phyloP scores from a whole-genome alignment of 2,888 invertebrate species.

The Tribolium freemani region DNA sequence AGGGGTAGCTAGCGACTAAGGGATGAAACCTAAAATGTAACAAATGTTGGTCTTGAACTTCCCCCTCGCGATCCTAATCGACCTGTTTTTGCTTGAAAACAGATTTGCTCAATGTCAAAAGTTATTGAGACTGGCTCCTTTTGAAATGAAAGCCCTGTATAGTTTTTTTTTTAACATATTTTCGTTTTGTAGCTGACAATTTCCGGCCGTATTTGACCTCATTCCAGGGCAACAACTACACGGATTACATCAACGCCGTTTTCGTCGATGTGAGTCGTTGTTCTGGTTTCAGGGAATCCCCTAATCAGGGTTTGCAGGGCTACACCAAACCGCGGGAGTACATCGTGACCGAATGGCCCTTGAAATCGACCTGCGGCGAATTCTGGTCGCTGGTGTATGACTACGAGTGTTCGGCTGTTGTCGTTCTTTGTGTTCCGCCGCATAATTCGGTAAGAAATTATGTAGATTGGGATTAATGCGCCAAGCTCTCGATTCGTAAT shows the following conservation, averaged over 20 bases:
- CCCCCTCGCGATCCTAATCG: no score
- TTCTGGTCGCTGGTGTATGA: slow-evolving; percentile 99
- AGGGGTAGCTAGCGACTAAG: no score
- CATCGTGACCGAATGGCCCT: slow-evolving; percentile 98
- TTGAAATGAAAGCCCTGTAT: no score
- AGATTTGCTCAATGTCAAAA: no score
- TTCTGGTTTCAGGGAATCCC: background rate
- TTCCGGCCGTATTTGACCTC: slow-evolving; percentile 97
- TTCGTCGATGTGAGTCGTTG: slow-evolving; percentile 93
- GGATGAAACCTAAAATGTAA: no score
- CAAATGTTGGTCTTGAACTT: no score
- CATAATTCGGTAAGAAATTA: slow-evolving; percentile 79
- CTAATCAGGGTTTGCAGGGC: slow-evolving; percentile 73
- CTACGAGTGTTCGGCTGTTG: slow-evolving; percentile 96
- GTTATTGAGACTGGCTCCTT: no score
- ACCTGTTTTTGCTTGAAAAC: no score
- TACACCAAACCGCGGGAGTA: slow-evolving; percentile 94
- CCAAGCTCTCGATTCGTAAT: slow-evolving; percentile 9
- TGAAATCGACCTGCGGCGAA: slow-evolving; percentile 92
- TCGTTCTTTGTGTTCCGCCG: slow-evolving; percentile 90
- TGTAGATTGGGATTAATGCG: slow-evolving; percentile 23
- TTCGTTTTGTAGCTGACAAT: slow-evolving; percentile 84
- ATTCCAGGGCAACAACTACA: slow-evolving; percentile 96
- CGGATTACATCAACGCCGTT: slow-evolving; percentile 98
- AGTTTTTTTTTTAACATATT: slow-evolving; percentile 5